Evolutionary conservation across 2,888 invertebrate species (phyloP).

Genomic region (Pristionchus maxplancki): DNA sequence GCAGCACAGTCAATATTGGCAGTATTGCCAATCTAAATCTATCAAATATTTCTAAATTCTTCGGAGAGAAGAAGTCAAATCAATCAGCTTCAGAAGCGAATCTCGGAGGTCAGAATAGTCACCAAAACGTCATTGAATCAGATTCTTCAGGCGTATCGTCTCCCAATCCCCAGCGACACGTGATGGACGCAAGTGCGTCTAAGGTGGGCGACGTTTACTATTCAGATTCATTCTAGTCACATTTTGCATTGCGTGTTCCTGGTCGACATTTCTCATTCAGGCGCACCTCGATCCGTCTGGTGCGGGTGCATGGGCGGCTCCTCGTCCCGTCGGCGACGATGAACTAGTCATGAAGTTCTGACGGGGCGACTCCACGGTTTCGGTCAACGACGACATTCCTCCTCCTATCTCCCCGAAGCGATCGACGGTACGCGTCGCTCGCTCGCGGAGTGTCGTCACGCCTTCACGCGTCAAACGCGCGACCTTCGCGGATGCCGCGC

Average conservation of each 20-base stretch:
- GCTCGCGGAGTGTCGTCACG: constrained; percentile 42
- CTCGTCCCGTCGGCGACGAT: constrained; percentile 3
- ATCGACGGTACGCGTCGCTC: not conserved
- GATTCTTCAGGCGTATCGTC: not conserved
- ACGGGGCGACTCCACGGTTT: constrained; percentile 38
- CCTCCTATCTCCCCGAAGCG: not conserved
- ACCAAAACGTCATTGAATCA: not conserved
- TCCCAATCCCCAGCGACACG: constrained; percentile 27
- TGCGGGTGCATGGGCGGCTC: not conserved
- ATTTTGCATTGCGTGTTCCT: not conserved
- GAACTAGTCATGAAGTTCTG: constrained; percentile 48
- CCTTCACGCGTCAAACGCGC: constrained; percentile 28
- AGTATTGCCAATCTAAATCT: constrained; percentile 31
- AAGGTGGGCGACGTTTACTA: constrained; percentile 2
- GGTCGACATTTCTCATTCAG: constrained; percentile 24
- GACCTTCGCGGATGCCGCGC: not conserved
- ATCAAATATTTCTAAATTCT: constrained; percentile 30
- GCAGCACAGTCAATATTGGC: constrained; percentile 40
- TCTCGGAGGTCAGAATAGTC: not conserved
- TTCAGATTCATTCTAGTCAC: not conserved
- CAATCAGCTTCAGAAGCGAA: not conserved
- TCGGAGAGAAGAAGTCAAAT: constrained; percentile 32
- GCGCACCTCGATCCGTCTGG: not conserved
- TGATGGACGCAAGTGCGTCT: not conserved
- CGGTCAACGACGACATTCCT: not conserved